Evolutionary conservation across 92 coral and sea anemone genomes (phyloP).

Genomic region (Blastomussa wellsi): DNA sequence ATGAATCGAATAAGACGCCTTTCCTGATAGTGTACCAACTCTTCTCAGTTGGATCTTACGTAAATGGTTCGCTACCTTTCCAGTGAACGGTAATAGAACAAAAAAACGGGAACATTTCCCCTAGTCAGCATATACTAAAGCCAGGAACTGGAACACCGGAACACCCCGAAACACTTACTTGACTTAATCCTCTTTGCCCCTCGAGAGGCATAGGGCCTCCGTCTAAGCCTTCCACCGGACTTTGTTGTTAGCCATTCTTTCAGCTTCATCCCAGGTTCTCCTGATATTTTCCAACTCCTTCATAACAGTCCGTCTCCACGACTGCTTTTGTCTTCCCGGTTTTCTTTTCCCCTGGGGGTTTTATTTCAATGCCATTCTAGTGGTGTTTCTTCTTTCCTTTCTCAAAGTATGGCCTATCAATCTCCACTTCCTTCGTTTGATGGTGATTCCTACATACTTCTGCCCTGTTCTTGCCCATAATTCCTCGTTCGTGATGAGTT

Average conservation of each 20-base stretch:
- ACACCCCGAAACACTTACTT: too few species aligned
- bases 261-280: background rate
- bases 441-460: background rate
- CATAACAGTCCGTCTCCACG: background rate
- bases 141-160: too few species aligned
- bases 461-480: background rate
- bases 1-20: too few species aligned
- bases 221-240: too few species aligned
- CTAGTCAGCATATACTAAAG: too few species aligned
- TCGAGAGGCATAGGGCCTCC: too few species aligned
- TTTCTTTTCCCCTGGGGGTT: background rate
- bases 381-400: background rate
- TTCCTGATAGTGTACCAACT: too few species aligned
- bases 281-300: background rate
- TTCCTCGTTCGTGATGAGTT: background rate
- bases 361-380: background rate
- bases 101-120: too few species aligned
- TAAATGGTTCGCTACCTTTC: too few species aligned
- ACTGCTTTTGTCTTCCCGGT: background rate
- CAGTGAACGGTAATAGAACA: too few species aligned
- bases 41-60: too few species aligned
- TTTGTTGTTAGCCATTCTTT: background rate
- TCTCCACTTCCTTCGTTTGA: background rate
- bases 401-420: background rate
- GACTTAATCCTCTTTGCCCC: too few species aligned